Conservation (phyloP, 2,888 invertebrate species). For the Belgica antarctica region DNA sequence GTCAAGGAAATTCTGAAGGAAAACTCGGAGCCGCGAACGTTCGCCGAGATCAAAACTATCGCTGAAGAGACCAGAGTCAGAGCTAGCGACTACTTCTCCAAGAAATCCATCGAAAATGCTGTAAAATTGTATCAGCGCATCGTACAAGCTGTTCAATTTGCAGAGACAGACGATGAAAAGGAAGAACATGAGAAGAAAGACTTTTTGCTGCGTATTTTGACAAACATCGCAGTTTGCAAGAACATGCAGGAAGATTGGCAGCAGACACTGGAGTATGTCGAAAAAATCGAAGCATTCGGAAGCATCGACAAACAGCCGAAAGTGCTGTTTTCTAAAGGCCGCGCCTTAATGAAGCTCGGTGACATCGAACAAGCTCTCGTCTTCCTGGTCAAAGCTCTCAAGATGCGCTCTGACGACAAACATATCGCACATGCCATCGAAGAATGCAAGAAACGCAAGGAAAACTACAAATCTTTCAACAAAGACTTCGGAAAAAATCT, state of each 20-base stretch:
- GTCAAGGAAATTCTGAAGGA: constrained; percentile 55
- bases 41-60: constrained; percentile 61
- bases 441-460: not conserved
- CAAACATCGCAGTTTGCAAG: constrained; percentile 71
- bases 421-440: not conserved
- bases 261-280: constrained; percentile 52
- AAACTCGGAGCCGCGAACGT: constrained; percentile 59
- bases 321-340: constrained; percentile 16
- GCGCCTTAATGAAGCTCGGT: constrained; percentile 14
- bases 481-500: not conserved
- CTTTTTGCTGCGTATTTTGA: constrained; percentile 65
- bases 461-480: not conserved
- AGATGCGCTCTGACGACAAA: not conserved
- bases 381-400: not conserved
- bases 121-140: constrained; percentile 62
- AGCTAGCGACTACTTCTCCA: constrained; percentile 62
- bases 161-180: constrained; percentile 62
- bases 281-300: not conserved
- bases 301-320: not conserved
- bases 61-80: constrained; percentile 63
- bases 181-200: constrained; percentile 63
- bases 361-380: not conserved
- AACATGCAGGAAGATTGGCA: constrained; percentile 63
- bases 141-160: constrained; percentile 63
- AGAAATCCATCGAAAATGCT: constrained; percentile 54